A percentile compares a stretch with the other conserved stretches of the same genome.
Evolutionary conservation across 1,140 invertebrate genomes (phyloP).

Genomic region (Cherax quadricarinatus): DNA sequence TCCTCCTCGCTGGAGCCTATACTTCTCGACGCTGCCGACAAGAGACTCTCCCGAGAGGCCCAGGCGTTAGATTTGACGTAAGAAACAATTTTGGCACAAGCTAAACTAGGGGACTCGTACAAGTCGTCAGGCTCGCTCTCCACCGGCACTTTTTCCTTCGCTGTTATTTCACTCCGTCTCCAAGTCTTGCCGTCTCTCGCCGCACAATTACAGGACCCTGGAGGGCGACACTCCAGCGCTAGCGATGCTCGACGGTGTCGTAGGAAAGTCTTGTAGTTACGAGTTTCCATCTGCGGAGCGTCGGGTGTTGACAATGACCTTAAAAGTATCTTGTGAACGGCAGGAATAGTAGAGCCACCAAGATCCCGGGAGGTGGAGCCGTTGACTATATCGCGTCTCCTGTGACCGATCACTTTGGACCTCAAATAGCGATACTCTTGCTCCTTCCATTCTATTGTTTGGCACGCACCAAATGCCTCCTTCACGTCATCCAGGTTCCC

Average conservation of each 20-base stretch:
- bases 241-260: constrained; percentile 39
- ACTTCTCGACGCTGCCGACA: constrained; percentile 36
- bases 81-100: constrained; percentile 48
- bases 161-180: background rate
- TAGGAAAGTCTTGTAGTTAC: constrained; percentile 34
- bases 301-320: constrained; percentile 51
- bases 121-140: constrained; percentile 5
- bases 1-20: constrained; percentile 46
- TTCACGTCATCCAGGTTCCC: constrained; percentile 48
- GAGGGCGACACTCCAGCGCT: background rate
- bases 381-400: constrained; percentile 18
- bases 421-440: constrained; percentile 55
- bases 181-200: constrained; percentile 14
- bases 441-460: constrained; percentile 65
- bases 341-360: background rate
- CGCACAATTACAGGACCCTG: constrained; percentile 45
- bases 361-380: background rate
- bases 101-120: constrained; percentile 4
- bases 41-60: constrained; percentile 46
- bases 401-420: constrained; percentile 43
- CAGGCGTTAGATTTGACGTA: constrained; percentile 52
- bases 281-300: constrained; percentile 39
- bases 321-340: constrained; percentile 45
- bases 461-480: constrained; percentile 57
- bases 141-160: background rate